These are phyloP conservation scores for Zosterops hypoxanthus DNA, from an alignment of 2,113 vertebrate species.

Conservation along the genomic window DNA sequence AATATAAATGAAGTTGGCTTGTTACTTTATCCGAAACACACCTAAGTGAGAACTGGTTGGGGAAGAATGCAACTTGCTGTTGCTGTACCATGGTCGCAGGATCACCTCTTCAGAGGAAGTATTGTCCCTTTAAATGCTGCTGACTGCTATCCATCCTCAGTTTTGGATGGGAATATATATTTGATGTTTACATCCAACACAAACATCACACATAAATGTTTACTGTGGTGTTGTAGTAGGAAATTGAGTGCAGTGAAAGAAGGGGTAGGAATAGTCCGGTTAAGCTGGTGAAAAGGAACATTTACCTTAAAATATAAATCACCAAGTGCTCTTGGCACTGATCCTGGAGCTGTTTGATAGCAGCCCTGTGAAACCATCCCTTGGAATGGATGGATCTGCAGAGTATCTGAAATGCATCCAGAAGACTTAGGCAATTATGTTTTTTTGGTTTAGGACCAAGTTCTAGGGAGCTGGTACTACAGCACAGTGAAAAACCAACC, in stretches of 20 bases:
- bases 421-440: background rate
- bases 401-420: background rate
- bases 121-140: background rate
- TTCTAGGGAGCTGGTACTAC: background rate
- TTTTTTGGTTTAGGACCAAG: background rate
- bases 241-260: background rate
- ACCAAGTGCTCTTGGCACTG: background rate
- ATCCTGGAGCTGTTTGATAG: conserved; percentile 12
- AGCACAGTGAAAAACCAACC: background rate
- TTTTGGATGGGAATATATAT: background rate
- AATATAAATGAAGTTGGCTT: background rate
- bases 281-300: background rate
- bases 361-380: background rate
- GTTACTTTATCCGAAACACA: background rate
- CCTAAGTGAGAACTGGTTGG: background rate
- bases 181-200: background rate
- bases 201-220: background rate
- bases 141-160: background rate
- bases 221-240: background rate
- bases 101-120: background rate
- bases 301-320: conserved; percentile 39
- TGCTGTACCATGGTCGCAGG: background rate
- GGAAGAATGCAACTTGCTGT: background rate
- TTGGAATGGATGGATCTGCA: background rate
- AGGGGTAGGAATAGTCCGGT: background rate